Base-by-base conservation (phyloP, 2,113 vertebrate genomes). In the Electrona antarctica region DNA sequence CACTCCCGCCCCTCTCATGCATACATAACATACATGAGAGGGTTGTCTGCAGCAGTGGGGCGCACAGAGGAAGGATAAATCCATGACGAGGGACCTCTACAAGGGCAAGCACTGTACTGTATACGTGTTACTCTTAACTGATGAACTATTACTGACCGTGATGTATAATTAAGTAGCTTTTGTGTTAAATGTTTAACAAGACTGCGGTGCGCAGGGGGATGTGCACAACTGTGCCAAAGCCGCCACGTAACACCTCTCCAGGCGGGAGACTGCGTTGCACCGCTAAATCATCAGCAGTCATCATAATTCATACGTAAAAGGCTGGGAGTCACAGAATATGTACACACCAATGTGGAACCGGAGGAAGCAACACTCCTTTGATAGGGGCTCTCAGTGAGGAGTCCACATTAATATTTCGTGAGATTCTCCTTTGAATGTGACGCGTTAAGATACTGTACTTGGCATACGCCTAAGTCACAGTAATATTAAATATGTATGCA, bases 131-230 rank as follows among this genome's bases (percentile, higher is more conserved):
- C 67, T 78, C 66, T 82, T 51, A 47, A 41, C 71, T 75, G 65
- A 86, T 82, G 82, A 84, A 85, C 87, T 85, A 83, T 84, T 74
- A 81, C 87, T 85, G 21, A 21, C 21, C 21, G 78, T 87, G 81
- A 87, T 90, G 70, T 79, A 88, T 88, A 89, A 88, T 85, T 90
- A 82, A 89, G 78, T 14, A 7, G 56, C 61, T 73, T 76, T 59
- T 21, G 79, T 69, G 62, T 72, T 87, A 81, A 84, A 89, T 88
- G 69, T 85, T 90, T 81, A 77, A 84, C 66, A 7, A 73, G 50
- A 51, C 64, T 13, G 12, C 7, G 0, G 51, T 47, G 33, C 13
- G 63, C 8, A n/a, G 15, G 55, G 14, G 61, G 54, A 41, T 46
- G 54, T 50, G 6, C 33, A 41, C 33, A 4, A 41, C 14, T 56